Percentiles rank a stretch among this genome's conserved stretches.
These are phyloP conservation scores for Brachionus koreanus DNA, from an alignment of 1,140 invertebrate genomes.

Conservation along the genomic window DNA sequence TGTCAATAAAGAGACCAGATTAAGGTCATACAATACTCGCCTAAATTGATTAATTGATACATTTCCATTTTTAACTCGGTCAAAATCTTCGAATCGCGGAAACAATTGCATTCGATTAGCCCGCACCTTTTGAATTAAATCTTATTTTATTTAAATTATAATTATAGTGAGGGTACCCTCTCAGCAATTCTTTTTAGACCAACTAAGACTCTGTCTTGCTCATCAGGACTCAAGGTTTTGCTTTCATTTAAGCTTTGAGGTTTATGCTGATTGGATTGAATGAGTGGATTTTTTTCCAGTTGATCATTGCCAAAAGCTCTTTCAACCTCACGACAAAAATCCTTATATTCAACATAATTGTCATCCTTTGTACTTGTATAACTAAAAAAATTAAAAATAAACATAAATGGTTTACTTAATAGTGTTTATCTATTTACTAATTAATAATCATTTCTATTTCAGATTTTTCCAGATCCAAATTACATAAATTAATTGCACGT, in stretches of 20 bases:
- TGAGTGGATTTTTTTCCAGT: slow-evolving; percentile 55
- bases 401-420: no score
- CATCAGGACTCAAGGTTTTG: slow-evolving; percentile 49
- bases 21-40: slow-evolving; percentile 55
- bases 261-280: slow-evolving; percentile 51
- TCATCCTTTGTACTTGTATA: slow-evolving; percentile 49
- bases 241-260: slow-evolving; percentile 51
- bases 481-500: slow-evolving; percentile 54
- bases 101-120: slow-evolving; percentile 56
- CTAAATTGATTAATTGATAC: slow-evolving; percentile 56
- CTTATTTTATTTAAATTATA: background rate
- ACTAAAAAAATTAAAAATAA: slow-evolving; percentile 45
- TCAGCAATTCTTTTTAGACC: slow-evolving; percentile 54
- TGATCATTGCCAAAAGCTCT: slow-evolving; percentile 57
- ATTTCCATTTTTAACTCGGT: slow-evolving; percentile 54
- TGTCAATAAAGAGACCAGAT: slow-evolving; percentile 51
- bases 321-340: slow-evolving; percentile 56
- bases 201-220: slow-evolving; percentile 46
- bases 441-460: slow-evolving; percentile 56
- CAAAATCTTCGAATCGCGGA: slow-evolving; percentile 59
- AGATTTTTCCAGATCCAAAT: slow-evolving; percentile 53
- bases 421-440: slow-evolving; percentile 52
- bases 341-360: slow-evolving; percentile 53
- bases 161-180: slow-evolving; percentile 48
- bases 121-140: slow-evolving; percentile 44